Evolutionary conservation across 2,888 invertebrate genomes (phyloP).

Genomic region (Malachius bipustulatus): DNA sequence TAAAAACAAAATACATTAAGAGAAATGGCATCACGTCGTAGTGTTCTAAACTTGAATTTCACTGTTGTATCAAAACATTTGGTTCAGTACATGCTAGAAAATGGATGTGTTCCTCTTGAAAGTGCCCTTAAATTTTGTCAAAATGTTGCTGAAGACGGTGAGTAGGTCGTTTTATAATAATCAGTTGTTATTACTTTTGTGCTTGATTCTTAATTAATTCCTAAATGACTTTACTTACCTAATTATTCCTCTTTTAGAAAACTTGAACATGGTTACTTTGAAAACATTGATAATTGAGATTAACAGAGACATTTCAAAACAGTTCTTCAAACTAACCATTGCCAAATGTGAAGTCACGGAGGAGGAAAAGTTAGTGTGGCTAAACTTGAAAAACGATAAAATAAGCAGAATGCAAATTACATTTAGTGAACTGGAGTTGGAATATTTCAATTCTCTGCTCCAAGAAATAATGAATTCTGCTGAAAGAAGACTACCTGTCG

Average conservation of each 20-base stretch:
- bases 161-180: neutral
- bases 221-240: too few relatives aligned
- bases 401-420: constrained; percentile 25
- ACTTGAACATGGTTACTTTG: constrained; percentile 16
- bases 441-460: constrained; percentile 30
- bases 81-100: constrained; percentile 27
- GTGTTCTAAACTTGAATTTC: too few relatives aligned
- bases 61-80: too few relatives aligned
- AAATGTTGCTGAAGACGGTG: constrained; percentile 20
- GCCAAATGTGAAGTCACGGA: constrained; percentile 28
- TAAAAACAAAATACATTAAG: too few relatives aligned
- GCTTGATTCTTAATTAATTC: neutral
- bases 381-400: constrained; percentile 29
- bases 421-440: constrained; percentile 25
- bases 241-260: too few relatives aligned
- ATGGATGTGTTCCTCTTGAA: constrained; percentile 22
- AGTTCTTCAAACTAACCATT: constrained; percentile 25
- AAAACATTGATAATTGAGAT: constrained; percentile 24
- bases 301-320: constrained; percentile 26
- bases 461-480: constrained; percentile 26
- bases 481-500: constrained; percentile 23
- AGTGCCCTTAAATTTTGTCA: constrained; percentile 22
- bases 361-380: constrained; percentile 22
- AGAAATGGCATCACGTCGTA: too few relatives aligned
- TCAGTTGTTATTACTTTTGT: neutral